A percentile compares a stretch with the other conserved stretches of the same genome.
Conservation (phyloP, 1,140 invertebrate species). For the Holcopasites calliopsidis region DNA sequence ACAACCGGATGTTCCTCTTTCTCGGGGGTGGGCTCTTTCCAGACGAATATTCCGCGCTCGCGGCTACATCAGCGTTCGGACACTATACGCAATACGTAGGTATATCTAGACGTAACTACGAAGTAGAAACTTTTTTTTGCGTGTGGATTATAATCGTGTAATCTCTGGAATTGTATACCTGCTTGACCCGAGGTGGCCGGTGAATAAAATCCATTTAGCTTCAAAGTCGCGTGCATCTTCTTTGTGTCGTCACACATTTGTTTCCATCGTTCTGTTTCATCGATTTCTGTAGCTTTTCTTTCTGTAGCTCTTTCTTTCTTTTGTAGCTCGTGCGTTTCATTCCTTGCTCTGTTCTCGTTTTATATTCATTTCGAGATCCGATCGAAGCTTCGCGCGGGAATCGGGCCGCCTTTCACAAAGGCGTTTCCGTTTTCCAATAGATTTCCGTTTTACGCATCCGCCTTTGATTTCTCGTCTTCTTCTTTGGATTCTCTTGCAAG, state of each 20-base stretch:
- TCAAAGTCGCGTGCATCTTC: constrained; percentile 57
- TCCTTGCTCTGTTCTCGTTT: too few relatives aligned
- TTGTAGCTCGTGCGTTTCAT: too few relatives aligned
- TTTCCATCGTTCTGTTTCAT: not conserved
- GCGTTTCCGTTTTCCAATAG: constrained; percentile 2
- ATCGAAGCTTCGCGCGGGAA: constrained; percentile 51
- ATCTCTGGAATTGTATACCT: constrained; percentile 59
- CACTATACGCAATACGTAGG: constrained; percentile 66
- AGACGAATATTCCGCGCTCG: constrained; percentile 60
- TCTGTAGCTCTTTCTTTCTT: too few relatives aligned
- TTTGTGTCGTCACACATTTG: constrained; percentile 16
- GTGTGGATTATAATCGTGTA: constrained; percentile 60
- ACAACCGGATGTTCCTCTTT: constrained; percentile 17
- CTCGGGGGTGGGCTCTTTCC: constrained; percentile 26
- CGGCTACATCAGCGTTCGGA: constrained; percentile 63
- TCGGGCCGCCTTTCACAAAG: not conserved
- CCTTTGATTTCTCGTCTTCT: not conserved
- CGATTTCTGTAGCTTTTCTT: not conserved
- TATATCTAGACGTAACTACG: constrained; percentile 67
- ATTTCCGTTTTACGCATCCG: constrained; percentile 21
- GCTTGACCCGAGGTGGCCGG: constrained; percentile 44
- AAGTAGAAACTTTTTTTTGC: constrained; percentile 63
- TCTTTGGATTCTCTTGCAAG: too few relatives aligned
- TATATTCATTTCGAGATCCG: constrained; percentile 44
- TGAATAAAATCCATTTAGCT: constrained; percentile 59